Evolutionary conservation across 2,888 invertebrate genomes (phyloP), one percentile per base, ranked within the genome.

Genomic region (Lasioglossum oenotherae): DNA sequence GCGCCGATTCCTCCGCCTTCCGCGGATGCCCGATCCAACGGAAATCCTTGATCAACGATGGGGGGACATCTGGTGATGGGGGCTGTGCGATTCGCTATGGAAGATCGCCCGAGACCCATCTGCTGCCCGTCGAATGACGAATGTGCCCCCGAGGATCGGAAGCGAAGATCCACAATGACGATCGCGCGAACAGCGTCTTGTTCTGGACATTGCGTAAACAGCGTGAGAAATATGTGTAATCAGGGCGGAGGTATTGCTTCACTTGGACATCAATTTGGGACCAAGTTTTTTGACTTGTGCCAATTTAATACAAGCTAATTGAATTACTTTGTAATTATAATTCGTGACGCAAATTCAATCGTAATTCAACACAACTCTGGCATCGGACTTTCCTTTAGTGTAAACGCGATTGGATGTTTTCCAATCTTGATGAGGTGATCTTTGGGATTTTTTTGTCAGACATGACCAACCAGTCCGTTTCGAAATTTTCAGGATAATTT

Each of bases 121-220:
- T 92, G 92, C 87, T 92, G 88, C 90, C 85, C 87, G 85, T 90
- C 80, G 91, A 87, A 93, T 93, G 93, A 94, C 91, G 91, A 91
- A 93, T 92, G 93, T 82, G 82, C 82, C 87, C 86, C 89, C 77
- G 72, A 80, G 84, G 88, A 90, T 57, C 60, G 53, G 74, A 80
- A 82, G 79, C 76, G 46, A 4, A 41, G 46, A 10, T 3, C 14
- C 60, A 44, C 41, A 73, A 60, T 35, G 71, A 76, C 38, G 14
- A 1, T 31, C 80, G 75, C 60, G 57, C 41, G 57, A 81, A 81
- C 74, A 31, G 76, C 71, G 74, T 78, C 78, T 79, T 71, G 69
- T 69, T 31, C 53, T 23, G 8, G 8, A 53, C 5, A 64, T 60
- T 46, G 41, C 27, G 57, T 49, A 38, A 67, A 69, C 64, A 53